A percentile compares a stretch with the other conserved stretches of the same genome.
Conservation (phyloP, 1,140 invertebrate species). For the Agrypnia vestita region DNA sequence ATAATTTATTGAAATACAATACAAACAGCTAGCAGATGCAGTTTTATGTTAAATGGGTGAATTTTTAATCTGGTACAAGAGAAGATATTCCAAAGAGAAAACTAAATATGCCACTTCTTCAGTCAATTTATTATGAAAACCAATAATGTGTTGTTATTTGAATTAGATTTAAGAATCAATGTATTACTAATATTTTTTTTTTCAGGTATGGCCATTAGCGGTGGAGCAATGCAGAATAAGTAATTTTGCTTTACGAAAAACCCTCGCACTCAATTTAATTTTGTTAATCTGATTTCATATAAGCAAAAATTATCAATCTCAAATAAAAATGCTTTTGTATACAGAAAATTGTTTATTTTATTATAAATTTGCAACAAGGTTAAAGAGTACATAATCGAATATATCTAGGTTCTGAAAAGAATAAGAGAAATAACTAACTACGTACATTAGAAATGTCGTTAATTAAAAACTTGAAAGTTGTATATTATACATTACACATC, state of each 20-base stretch:
- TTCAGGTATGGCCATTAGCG: constrained; percentile 73
- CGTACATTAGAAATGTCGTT: constrained; percentile 35
- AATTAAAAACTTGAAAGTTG: constrained; percentile 23
- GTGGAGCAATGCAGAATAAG: not conserved
- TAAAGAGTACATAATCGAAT: constrained; percentile 52
- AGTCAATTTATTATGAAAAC: too few species aligned
- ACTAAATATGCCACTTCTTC: too few species aligned
- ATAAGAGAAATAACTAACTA: constrained; percentile 52
- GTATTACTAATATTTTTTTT: constrained; percentile 57
- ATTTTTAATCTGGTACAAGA: too few species aligned
- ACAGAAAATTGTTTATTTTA: constrained; percentile 49
- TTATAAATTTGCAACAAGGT: constrained; percentile 50
- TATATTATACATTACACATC: constrained; percentile 32
- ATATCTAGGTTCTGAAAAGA: constrained; percentile 55
- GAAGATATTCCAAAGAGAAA: too few species aligned
- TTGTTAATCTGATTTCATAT: constrained; percentile 1
- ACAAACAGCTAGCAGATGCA: too few species aligned
- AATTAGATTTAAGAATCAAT: too few species aligned
- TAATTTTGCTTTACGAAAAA: not conserved
- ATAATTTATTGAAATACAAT: too few species aligned
- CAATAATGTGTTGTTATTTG: too few species aligned
- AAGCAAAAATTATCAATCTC: constrained; percentile 31
- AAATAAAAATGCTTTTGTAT: constrained; percentile 48
- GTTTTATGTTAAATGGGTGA: too few species aligned
- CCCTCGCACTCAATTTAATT: not conserved